Evolutionary conservation across 2,113 vertebrate genomes (phyloP), one percentile per base, ranked within the genome.

Genomic region (Rostratula benghalensis): DNA sequence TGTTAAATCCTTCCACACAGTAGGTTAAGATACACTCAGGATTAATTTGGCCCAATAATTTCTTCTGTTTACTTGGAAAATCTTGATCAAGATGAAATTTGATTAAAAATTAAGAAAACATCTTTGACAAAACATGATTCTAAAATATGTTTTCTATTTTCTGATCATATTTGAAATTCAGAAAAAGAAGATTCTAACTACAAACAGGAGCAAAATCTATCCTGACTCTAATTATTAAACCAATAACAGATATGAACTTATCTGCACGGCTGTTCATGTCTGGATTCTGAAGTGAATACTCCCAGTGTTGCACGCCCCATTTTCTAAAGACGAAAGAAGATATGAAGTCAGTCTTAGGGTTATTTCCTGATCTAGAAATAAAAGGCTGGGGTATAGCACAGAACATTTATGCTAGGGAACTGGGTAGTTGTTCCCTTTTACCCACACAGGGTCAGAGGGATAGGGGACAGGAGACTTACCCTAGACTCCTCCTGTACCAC

Each of bases 11-110:
- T 81, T 78, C 65, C 45, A 22, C 61, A 22, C 13, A 84, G 87
- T 35, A 83, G 61, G 31, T 48, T 81, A 78, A 94, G 20, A 70
- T 78, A 87, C 90, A 71, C 68, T 77, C 0, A 30, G 79, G 93
- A 95, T 83, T 95, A 84, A 89, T 93, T 94, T 92, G 88, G 39
- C 22, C 53, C 39, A 60, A 73, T 68, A 60, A 86, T 75, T 83
- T 87, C 45, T 65, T 75, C 37, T 90, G 73, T 92, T 96, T 94
- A 84, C 64, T 94, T 68, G 80, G 92, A 94, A 95, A 94, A 90
- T 60, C 73, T 83, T 51, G 33, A 90, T 39, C 64, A 71, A 87
- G 63, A 87, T 31, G 39, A 82, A 90, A 89, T 56, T 68, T 56
- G 46, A 78, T 81, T 67, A 2, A 67, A 94, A 94, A 87, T 25